These are phyloP conservation scores for Ariopsis seemanni DNA, from an alignment of 2,113 vertebrate genomes.

Conservation along the genomic window DNA sequence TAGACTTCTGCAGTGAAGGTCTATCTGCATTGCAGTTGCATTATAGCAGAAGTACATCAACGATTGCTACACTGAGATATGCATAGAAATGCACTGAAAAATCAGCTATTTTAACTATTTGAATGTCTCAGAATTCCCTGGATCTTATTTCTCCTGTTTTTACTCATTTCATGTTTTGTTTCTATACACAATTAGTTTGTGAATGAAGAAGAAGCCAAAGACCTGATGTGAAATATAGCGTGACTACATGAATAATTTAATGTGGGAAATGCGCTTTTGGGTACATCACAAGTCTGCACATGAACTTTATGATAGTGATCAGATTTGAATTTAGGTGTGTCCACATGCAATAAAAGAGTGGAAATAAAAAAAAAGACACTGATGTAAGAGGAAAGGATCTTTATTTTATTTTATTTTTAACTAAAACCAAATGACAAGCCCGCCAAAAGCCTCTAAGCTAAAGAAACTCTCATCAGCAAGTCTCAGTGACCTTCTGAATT, in stretches of 20 bases:
- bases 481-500: conserved; percentile 32
- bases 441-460: conserved; percentile 23
- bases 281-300: conserved; percentile 36
- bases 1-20: background rate
- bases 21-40: background rate
- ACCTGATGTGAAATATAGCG: background rate
- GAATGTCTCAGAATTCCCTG: background rate
- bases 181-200: background rate
- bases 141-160: background rate
- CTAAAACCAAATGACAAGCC: conserved; percentile 36
- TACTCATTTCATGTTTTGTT: background rate
- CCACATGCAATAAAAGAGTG: conserved; percentile 34
- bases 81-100: background rate
- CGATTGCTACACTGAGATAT: background rate
- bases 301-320: conserved; percentile 45
- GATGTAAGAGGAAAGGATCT: conserved; percentile 12
- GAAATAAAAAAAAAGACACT: conserved; percentile 41
- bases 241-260: background rate
- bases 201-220: background rate
- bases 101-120: background rate
- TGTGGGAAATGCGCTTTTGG: conserved; percentile 23
- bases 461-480: conserved; percentile 11
- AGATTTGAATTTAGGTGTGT: conserved; percentile 43
- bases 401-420: background rate
- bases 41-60: background rate